Conservation (phyloP, 1,140 invertebrate genomes). For the Polyergus mexicanus region DNA sequence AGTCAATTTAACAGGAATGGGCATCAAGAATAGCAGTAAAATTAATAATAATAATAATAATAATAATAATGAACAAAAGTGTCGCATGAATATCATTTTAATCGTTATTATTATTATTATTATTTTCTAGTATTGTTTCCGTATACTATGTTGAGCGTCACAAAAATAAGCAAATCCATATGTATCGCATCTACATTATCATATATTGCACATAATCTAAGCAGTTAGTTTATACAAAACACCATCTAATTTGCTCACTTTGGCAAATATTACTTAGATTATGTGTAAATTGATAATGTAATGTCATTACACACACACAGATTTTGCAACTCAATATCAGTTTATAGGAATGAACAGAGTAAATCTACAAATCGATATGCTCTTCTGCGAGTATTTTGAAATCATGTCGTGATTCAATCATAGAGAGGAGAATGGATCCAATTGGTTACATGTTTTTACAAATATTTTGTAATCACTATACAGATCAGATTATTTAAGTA, state of each 20-base stretch:
- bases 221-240: not conserved
- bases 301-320: not conserved
- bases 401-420: conserved; percentile 28
- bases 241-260: not conserved
- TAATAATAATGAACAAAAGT: not conserved
- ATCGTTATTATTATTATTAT: conserved; percentile 23
- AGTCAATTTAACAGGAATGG: conserved; percentile 79
- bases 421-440: conserved; percentile 26
- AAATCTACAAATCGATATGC: conserved; percentile 63
- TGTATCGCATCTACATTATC: conserved; percentile 5
- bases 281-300: conserved; percentile 45
- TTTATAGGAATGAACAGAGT: conserved; percentile 65
- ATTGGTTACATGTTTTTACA: not conserved
- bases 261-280: not conserved
- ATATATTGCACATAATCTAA: conserved; percentile 22
- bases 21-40: conserved; percentile 70
- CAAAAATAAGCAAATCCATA: conserved; percentile 24
- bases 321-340: conserved; percentile 45
- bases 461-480: conserved; percentile 22
- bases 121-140: conserved; percentile 41
- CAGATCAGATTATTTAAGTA: not conserved
- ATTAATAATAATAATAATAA: conserved; percentile 54
- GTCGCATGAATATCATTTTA: not conserved
- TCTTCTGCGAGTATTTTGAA: conserved; percentile 44
- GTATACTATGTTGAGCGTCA: conserved; percentile 27